Evolutionary conservation across 2,888 invertebrate species (phyloP), one percentile per base, ranked within the genome.

Genomic region (Leucozona laternaria): DNA sequence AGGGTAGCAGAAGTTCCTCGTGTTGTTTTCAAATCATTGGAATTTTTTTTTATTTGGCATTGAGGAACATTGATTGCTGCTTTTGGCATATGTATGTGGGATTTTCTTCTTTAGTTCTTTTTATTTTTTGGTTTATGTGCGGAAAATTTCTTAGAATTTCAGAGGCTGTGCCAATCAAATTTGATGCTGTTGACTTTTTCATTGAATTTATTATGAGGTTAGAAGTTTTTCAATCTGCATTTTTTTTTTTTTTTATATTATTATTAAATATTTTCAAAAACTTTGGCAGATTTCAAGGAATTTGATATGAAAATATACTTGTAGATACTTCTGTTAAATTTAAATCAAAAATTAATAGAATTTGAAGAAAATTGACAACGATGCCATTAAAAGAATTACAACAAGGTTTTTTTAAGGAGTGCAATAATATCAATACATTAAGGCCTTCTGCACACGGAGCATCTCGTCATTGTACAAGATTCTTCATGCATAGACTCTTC

Each of bases 171-270:
- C 66, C 71, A 76, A 77, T 85, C 77, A 81, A 85, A 81, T 77
- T 77, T 77, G 81, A 85, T 85, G 80, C 72, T 85, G 48, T 77
- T 80, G 45, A 68, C 68, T 77, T 77, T 48, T 40, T 57, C 57
- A 85, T 85, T 73, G 85, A 85, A 85, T 81, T 85, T 85, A 80
- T 77, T 68, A 85, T 85, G 77, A 72, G 72, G 60, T 22, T 62
- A 34, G 40, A 57, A 60, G 66, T 58, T 62, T 80, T 77, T 85
- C 57, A 72, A 73, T 76, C 75, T 76, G 66, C 37, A 75, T 76
- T n/a, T 25, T 62, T 25, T 40, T 60, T 25, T 62, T 25, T 40
- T 60, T 60, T 37, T 37, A 1, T 58, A 0, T 17, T 15, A n/a
- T 15, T 37, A 15, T 40, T 5, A 55, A 50, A 55, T 10, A 31